Evolutionary conservation across 2,113 vertebrate species (phyloP).

Genomic region (Grammomys surdaster): DNA sequence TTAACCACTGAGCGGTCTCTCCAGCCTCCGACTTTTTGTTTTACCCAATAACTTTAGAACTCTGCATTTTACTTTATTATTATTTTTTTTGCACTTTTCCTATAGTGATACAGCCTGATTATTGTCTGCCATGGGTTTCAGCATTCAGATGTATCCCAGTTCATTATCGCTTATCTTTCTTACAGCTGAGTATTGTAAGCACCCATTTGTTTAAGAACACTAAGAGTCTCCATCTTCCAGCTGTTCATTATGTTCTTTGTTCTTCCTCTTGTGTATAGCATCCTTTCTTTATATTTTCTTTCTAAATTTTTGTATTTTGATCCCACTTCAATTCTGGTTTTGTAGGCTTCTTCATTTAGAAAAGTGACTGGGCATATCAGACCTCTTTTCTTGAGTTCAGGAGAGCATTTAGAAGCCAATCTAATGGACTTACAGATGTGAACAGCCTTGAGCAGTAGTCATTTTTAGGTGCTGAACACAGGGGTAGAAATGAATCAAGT

Average conservation of each 20-base stretch:
- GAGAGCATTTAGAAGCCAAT: not conserved
- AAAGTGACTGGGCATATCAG: not conserved
- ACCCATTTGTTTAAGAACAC: not conserved
- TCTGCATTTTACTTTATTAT: not conserved
- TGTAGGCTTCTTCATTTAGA: not conserved
- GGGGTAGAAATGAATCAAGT: not conserved
- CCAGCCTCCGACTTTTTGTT: not conserved
- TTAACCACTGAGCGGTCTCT: too few species aligned
- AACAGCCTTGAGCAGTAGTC: not conserved
- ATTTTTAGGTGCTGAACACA: not conserved
- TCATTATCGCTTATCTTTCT: conserved; percentile 40
- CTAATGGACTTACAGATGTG: not conserved
- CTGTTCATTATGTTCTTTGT: not conserved
- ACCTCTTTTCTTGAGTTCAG: not conserved
- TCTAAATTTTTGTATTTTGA: not conserved
- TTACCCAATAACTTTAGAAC: conserved; percentile 49
- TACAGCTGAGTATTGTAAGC: not conserved
- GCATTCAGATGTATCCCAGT: conserved; percentile 30
- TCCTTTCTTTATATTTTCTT: not conserved
- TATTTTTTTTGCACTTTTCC: not conserved
- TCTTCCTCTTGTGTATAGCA: not conserved
- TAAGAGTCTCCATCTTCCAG: not conserved
- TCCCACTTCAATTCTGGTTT: not conserved
- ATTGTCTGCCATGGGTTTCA: not conserved
- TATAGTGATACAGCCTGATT: not conserved